Base-by-base conservation (phyloP, 2,113 vertebrate species). In the Channa argus region DNA sequence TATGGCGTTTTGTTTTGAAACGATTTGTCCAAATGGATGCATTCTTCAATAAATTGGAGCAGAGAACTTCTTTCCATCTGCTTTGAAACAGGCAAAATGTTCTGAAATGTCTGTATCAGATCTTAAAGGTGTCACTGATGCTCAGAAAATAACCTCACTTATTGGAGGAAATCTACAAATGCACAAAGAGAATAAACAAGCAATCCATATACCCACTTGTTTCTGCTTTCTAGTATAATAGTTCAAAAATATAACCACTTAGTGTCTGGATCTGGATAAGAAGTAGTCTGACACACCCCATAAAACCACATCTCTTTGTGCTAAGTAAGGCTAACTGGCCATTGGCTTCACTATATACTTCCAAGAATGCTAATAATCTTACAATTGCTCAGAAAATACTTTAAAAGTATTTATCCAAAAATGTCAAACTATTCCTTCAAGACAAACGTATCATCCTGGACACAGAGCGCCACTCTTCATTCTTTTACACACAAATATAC, bases 401-500 rank as follows among this genome's bases (percentile, higher is more conserved):
- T n/a, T n/a, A n/a, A 24, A 24, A 24, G 24, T 24, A 24, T 24
- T 24, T 24, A 24, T 24, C 24, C 24, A 24, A 24, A 24, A 24
- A 1, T 24, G 24, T 24, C 24, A 24, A 52, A 47, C 13, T 36
- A 11, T 34, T 53, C 3, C 41, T 64, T 38, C 1, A 47, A 59
- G 12, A 56, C 2, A 38, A 63, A 41, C 11, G 65, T 10, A 34
- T 58, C 53, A 49, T 8, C 38, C 13, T 52, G 14, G 9, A 24
- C 13, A 63, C 10, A 8, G 3, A 47, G 37, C 70, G 34, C 15
- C 10, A 41, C 9, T 2, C 45, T 14, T 2, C 33, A 13, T 56
- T 44, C 44, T 61, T 53, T 63, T 49, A 72, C 15, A 70, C 53
- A 72, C 15, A 70, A 14, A 77, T 62, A 70, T 43, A 70, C 52